phyloP scores from a whole-genome alignment of 2,113 vertebrate genomes.

The Pseudopodoces humilis region DNA sequence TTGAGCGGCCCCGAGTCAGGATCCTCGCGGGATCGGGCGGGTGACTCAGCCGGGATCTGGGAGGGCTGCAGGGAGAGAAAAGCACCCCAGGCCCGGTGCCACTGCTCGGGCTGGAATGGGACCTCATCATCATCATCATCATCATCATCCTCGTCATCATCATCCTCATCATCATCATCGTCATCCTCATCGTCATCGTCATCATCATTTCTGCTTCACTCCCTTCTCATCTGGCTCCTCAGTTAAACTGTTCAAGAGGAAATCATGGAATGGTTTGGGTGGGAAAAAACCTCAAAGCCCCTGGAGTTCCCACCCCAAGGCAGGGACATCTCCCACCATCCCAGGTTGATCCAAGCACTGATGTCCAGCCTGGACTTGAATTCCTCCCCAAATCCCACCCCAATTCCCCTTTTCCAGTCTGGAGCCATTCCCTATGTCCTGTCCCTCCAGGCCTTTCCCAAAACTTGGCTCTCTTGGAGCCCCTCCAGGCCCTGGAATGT shows the following conservation, averaged over 20 bases:
- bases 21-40: fast-evolving
- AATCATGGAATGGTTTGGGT: not conserved
- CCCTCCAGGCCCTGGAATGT: too few relatives aligned
- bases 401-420: fast-evolving
- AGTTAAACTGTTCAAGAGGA: not conserved
- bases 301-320: not conserved
- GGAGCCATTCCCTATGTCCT: not conserved
- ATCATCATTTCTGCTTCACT: not conserved
- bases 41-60: not conserved
- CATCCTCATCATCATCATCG: not conserved
- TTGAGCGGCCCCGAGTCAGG: not conserved
- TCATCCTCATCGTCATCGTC: too few relatives aligned
- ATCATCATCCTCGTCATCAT: not conserved
- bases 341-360: not conserved
- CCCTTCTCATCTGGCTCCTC: not conserved
- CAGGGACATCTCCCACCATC: fast-evolving
- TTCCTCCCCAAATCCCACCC: not conserved
- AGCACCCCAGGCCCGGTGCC: not conserved
- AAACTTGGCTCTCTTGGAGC: too few relatives aligned
- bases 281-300: not conserved
- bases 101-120: not conserved
- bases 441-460: not conserved
- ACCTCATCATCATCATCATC: not conserved
- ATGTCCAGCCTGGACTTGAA: not conserved
- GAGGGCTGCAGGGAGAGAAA: not conserved